These are phyloP conservation scores for Phyto melanocephala DNA, from an alignment of 2,888 invertebrate genomes.

Conservation along the genomic window DNA sequence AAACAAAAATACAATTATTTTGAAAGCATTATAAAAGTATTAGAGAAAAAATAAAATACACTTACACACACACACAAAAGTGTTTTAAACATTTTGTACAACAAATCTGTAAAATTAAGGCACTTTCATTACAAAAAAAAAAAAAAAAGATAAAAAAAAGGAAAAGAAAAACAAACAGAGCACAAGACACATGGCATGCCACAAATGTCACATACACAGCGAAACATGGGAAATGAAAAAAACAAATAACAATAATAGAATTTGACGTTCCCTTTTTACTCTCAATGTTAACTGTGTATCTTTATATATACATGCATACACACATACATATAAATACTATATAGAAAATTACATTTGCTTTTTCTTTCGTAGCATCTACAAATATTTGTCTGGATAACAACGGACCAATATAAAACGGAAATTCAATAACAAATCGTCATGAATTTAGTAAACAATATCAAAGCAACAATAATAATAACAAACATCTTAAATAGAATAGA, in stretches of 20 bases:
- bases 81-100: constrained; percentile 73
- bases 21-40: constrained; percentile 52
- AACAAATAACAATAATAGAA: constrained; percentile 37
- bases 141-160: no score
- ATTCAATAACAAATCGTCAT: constrained; percentile 72
- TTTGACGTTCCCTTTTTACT: constrained; percentile 39
- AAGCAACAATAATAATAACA: constrained; percentile 23
- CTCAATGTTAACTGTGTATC: constrained; percentile 12
- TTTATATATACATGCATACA: no score
- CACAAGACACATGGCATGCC: constrained; percentile 50
- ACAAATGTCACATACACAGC: constrained; percentile 52
- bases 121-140: no score
- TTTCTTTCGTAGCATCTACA: constrained; percentile 16
- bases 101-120: constrained; percentile 75
- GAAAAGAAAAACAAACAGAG: constrained; percentile 58
- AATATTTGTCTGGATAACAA: constrained; percentile 24
- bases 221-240: not conserved
- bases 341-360: constrained; percentile 29
- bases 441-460: constrained; percentile 66
- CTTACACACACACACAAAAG: not conserved
- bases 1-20: constrained; percentile 59
- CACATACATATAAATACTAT: no score
- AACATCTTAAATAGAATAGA: constrained; percentile 10
- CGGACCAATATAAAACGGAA: constrained; percentile 66
- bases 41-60: not conserved